These are phyloP conservation scores for Scaptodrosophila lebanonensis DNA, from an alignment of 1,140 invertebrate genomes.

Conservation along the genomic window DNA sequence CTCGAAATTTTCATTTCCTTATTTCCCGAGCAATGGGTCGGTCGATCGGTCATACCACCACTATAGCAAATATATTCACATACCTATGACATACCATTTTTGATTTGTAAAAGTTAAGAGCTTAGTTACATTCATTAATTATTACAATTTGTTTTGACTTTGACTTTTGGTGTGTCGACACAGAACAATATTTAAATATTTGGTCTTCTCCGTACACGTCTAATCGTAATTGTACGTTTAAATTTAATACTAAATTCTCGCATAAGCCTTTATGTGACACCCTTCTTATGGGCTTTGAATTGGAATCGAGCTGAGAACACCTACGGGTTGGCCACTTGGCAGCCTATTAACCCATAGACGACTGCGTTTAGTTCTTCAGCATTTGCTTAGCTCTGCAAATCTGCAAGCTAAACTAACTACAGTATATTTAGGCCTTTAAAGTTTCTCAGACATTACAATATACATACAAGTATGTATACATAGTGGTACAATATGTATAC, in stretches of 20 bases:
- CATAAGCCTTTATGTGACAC: slow-evolving; percentile 42
- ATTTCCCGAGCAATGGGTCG: slow-evolving; percentile 2
- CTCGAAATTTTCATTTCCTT: neutral
- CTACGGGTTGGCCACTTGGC: slow-evolving; percentile 51
- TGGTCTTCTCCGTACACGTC: slow-evolving; percentile 67
- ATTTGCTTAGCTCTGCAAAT: slow-evolving; percentile 57
- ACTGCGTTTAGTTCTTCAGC: slow-evolving; percentile 41
- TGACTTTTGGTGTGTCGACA: slow-evolving; percentile 32
- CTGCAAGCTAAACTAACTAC: slow-evolving; percentile 66
- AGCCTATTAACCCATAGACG: slow-evolving; percentile 9
- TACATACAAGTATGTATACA: slow-evolving; percentile 45
- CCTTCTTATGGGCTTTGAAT: slow-evolving; percentile 63
- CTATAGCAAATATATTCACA: slow-evolving; percentile 13
- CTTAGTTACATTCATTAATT: slow-evolving; percentile 25
- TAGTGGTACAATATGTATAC: slow-evolving; percentile 53
- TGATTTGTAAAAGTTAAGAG: slow-evolving; percentile 29
- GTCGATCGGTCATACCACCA: no score
- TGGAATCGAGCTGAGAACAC: slow-evolving; percentile 51
- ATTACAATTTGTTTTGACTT: slow-evolving; percentile 13
- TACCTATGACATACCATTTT: slow-evolving; percentile 28
- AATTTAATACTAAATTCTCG: slow-evolving; percentile 40
- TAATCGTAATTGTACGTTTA: slow-evolving; percentile 57
- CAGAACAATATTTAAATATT: slow-evolving; percentile 51
- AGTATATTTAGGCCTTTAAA: slow-evolving; percentile 67
- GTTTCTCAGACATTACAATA: slow-evolving; percentile 14